phyloP scores from a whole-genome alignment of 2,888 invertebrate genomes.

The Drosophila helvetica region DNA sequence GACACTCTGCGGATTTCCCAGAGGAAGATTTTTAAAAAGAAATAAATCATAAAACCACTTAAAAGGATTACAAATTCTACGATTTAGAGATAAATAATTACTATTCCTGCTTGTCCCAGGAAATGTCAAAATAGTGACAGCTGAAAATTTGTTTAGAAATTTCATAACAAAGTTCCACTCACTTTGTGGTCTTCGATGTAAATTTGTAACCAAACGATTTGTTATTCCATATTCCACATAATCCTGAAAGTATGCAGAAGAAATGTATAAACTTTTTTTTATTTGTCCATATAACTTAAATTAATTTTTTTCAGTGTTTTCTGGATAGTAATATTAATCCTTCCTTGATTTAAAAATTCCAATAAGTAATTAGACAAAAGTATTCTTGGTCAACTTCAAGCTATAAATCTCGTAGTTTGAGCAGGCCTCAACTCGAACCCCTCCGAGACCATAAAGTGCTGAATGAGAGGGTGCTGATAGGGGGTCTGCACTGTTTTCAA shows the following conservation, averaged over 20 bases:
- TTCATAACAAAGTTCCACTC: no score
- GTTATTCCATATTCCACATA: not conserved
- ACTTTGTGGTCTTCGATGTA: not conserved
- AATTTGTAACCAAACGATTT: not conserved
- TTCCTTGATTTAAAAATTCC: not conserved
- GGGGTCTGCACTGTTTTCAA: not conserved
- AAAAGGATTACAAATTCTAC: no score
- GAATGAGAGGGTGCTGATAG: constrained; percentile 10
- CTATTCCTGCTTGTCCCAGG: no score
- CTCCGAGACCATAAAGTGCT: not conserved
- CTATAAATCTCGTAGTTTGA: not conserved
- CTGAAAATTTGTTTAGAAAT: no score
- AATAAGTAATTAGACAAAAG: not conserved
- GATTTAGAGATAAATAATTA: no score
- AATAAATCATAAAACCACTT: no score
- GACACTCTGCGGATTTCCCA: no score
- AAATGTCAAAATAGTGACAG: no score
- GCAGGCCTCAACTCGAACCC: not conserved
- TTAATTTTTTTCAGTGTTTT: not conserved
- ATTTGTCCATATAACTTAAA: not conserved
- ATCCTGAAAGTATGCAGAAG: constrained; percentile 45
- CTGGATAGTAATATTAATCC: not conserved
- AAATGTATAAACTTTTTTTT: not conserved
- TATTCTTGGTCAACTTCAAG: not conserved
- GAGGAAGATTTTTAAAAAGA: no score